phyloP scores from a whole-genome alignment of 2,888 invertebrate genomes.

The Diarsia dahlii region DNA sequence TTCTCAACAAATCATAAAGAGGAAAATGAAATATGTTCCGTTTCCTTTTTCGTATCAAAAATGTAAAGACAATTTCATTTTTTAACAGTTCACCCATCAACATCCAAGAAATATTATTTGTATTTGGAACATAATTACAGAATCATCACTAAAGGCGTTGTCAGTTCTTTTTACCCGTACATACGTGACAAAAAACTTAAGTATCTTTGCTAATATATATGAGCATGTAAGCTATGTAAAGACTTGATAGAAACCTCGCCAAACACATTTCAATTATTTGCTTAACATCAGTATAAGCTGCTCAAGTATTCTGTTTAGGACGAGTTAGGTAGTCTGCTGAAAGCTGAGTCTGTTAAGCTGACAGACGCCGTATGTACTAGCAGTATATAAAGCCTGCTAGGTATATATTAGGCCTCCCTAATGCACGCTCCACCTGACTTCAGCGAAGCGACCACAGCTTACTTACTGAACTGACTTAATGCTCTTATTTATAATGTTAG shows the following conservation, averaged over 20 bases:
- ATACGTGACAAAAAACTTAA: neutral
- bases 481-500: slow-evolving; percentile 9
- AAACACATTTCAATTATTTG: slow-evolving; percentile 55
- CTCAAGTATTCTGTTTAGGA: slow-evolving; percentile 60
- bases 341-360: slow-evolving; percentile 33
- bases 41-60: slow-evolving; percentile 3
- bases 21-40: neutral
- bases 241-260: slow-evolving; percentile 11
- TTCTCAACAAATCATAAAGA: neutral
- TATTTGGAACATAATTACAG: neutral
- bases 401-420: slow-evolving; percentile 33
- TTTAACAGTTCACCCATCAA: slow-evolving; percentile 12
- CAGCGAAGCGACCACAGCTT: slow-evolving; percentile 30
- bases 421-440: slow-evolving; percentile 40
- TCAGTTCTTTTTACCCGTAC: neutral
- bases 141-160: neutral
- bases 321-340: slow-evolving; percentile 43
- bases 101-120: neutral
- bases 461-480: slow-evolving; percentile 24
- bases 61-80: slow-evolving; percentile 24
- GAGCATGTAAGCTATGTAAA: slow-evolving; percentile 3
- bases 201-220: neutral
- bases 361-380: slow-evolving; percentile 36
- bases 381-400: slow-evolving; percentile 41
- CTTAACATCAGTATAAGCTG: slow-evolving; percentile 50